Conservation (phyloP, 2,888 invertebrate genomes). For the Furcula furcula region DNA sequence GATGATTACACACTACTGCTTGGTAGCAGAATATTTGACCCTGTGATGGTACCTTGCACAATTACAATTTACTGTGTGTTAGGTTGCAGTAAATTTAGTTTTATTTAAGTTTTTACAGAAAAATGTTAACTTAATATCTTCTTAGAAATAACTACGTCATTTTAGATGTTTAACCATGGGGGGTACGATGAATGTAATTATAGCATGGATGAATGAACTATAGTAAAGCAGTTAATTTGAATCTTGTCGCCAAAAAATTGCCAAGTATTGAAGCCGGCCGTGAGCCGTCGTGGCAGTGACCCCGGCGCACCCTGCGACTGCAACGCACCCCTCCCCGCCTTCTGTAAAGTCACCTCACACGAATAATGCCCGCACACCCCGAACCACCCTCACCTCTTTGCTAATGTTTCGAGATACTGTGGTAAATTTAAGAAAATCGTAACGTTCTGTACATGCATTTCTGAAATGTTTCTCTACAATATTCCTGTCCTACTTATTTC, state of each 20-base stretch:
- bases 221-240: conserved; percentile 57
- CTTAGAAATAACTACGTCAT: too few species aligned
- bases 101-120: too few species aligned
- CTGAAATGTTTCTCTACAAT: conserved; percentile 8
- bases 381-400: conserved; percentile 19
- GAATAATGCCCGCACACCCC: conserved; percentile 32
- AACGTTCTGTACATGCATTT: conserved; percentile 13
- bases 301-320: conserved; percentile 81
- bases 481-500: conserved; percentile 18
- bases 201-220: too few species aligned
- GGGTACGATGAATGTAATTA: too few species aligned
- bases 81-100: too few species aligned
- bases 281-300: conserved; percentile 82
- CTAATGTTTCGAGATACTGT: conserved; percentile 27
- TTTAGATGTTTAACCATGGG: too few species aligned
- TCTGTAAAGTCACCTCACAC: conserved; percentile 32
- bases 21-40: too few species aligned
- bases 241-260: conserved; percentile 67
- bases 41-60: too few species aligned
- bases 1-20: too few species aligned
- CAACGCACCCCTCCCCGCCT: conserved; percentile 58
- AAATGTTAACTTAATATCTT: too few species aligned
- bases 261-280: conserved; percentile 57
- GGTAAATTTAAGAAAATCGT: conserved; percentile 18
- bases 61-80: too few species aligned